phyloP scores from a whole-genome alignment of 2,888 invertebrate species.

The Epiblema foenella region DNA sequence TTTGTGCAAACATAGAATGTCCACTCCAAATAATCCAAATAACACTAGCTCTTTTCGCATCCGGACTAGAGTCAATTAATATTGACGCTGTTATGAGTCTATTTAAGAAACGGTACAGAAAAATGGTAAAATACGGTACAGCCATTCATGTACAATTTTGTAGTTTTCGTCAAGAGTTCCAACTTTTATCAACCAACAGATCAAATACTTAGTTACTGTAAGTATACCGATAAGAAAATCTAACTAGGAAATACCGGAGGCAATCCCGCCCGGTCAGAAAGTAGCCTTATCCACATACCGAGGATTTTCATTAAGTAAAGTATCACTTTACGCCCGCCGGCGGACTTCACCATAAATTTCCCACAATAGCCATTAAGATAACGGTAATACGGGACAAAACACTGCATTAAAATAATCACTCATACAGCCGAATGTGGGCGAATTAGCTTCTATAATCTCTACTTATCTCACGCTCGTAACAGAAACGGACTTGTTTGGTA shows the following conservation, averaged over 20 bases:
- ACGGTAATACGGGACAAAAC: constrained; percentile 61
- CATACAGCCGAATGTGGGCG: constrained; percentile 74
- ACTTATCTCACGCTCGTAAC: constrained; percentile 62
- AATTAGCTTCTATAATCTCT: constrained; percentile 63
- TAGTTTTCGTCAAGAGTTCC: too few relatives aligned
- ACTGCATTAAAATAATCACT: constrained; percentile 62
- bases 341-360: constrained; percentile 53
- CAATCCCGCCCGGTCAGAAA: too few relatives aligned
- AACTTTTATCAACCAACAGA: too few relatives aligned
- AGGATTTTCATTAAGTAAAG: constrained; percentile 26
- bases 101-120: constrained; percentile 4
- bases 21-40: constrained; percentile 41
- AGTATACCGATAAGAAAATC: too few relatives aligned
- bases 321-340: constrained; percentile 30
- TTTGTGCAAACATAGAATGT: constrained; percentile 40
- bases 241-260: too few relatives aligned
- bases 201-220: too few relatives aligned
- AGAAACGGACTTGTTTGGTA: constrained; percentile 62
- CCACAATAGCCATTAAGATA: constrained; percentile 69
- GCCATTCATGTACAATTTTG: background rate
- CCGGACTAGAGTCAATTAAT: constrained; percentile 27
- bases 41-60: constrained; percentile 31
- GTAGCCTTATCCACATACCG: background rate
- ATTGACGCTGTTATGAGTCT: constrained; percentile 13
- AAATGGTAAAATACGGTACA: constrained; percentile 4